phyloP scores from a whole-genome alignment of 2,888 invertebrate genomes.

The Sphinx pinastri region DNA sequence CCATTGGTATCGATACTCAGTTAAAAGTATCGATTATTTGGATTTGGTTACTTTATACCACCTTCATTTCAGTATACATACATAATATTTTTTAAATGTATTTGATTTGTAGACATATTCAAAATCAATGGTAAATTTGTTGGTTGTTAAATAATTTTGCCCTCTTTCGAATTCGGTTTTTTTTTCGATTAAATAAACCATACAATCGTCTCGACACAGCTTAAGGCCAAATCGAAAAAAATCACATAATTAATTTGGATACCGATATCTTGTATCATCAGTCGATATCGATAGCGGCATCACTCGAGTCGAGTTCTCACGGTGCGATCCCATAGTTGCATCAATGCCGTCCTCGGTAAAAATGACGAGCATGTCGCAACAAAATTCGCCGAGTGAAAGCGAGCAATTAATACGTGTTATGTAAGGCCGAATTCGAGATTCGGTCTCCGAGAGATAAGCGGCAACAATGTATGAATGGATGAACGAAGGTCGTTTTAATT shows the following conservation, averaged over 20 bases:
- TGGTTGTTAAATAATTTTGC: too few relatives aligned
- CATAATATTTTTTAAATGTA: too few relatives aligned
- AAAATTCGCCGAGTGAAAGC: constrained; percentile 39
- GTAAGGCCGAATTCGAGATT: constrained; percentile 31
- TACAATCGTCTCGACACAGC: too few relatives aligned
- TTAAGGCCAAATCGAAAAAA: too few relatives aligned
- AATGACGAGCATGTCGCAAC: constrained; percentile 35
- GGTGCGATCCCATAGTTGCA: constrained; percentile 34
- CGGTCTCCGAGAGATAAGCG: constrained; percentile 11
- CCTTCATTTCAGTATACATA: too few relatives aligned
- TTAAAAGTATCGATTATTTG: too few relatives aligned
- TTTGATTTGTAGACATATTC: too few relatives aligned
- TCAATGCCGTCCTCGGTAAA: constrained; percentile 42
- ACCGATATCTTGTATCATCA: background rate
- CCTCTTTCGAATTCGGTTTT: too few relatives aligned
- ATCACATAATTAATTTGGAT: background rate
- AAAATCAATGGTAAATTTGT: too few relatives aligned
- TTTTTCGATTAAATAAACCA: too few relatives aligned
- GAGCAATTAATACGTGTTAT: constrained; percentile 38
- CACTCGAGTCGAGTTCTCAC: constrained; percentile 35
- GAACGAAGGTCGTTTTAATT: background rate
- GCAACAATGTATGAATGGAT: constrained; percentile 10
- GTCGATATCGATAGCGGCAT: background rate
- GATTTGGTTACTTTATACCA: too few relatives aligned
- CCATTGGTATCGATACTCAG: background rate